A percentile compares a stretch with the other conserved stretches of the same genome.
phyloP scores from a whole-genome alignment of 2,113 vertebrate genomes.

The Marmota monax region DNA sequence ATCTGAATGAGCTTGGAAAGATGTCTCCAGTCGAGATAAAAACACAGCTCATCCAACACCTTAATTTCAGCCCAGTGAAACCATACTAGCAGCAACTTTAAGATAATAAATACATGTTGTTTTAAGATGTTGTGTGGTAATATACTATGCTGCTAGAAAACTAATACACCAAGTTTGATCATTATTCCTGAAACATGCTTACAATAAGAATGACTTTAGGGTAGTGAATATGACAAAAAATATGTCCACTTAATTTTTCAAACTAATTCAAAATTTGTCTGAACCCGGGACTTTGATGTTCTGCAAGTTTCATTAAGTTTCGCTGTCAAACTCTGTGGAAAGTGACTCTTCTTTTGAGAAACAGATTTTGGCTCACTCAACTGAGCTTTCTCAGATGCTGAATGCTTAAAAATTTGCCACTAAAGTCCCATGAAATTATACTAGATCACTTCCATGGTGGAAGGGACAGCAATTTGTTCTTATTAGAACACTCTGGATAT shows the following conservation, averaged over 20 bases:
- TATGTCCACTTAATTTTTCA: background rate
- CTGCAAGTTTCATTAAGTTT: background rate
- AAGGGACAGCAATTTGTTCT: background rate
- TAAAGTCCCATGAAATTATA: background rate
- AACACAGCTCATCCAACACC: background rate
- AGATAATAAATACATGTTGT: background rate
- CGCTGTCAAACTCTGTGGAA: background rate
- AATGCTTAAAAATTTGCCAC: background rate
- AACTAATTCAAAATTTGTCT: constrained; percentile 13
- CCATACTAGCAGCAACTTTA: background rate
- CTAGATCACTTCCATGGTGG: background rate
- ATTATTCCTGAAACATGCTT: constrained; percentile 20
- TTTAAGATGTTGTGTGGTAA: background rate
- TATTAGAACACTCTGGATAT: background rate
- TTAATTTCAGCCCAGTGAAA: background rate
- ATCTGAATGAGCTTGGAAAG: background rate
- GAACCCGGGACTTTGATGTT: background rate
- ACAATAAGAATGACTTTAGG: constrained; percentile 24
- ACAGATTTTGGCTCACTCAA: background rate
- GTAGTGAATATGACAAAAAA: constrained; percentile 28
- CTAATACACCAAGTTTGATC: background rate
- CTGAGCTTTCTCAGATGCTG: background rate
- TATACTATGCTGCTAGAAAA: background rate
- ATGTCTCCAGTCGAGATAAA: background rate
- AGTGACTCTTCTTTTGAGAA: background rate